Conservation (phyloP, 2,888 invertebrate genomes). For the Glyphotaelius pellucidus region DNA sequence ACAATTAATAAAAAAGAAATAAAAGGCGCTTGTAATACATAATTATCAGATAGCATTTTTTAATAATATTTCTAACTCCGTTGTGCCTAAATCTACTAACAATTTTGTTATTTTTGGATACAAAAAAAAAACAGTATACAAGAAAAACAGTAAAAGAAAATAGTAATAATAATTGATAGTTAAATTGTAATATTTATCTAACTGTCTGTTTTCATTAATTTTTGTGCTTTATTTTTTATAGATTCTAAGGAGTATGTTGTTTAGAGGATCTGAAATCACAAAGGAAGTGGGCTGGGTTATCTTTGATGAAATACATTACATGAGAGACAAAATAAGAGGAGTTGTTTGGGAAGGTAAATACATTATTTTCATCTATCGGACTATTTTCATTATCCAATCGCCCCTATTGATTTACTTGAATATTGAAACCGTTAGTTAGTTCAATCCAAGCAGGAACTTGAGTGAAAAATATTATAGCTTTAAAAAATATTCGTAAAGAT, state of each 20-base stretch:
- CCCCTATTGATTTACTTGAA: neutral
- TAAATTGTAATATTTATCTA: neutral
- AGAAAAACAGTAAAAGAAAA: too few species aligned
- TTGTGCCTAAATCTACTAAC: too few species aligned
- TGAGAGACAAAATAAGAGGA: constrained; percentile 99
- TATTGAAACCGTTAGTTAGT: neutral
- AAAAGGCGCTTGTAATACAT: too few species aligned
- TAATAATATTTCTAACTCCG: too few species aligned
- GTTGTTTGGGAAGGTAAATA: constrained; percentile 94
- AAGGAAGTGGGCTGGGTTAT: constrained; percentile 99
- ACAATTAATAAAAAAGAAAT: too few species aligned
- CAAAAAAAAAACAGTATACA: too few species aligned
- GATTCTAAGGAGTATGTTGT: constrained; percentile 99
- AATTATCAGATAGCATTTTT: too few species aligned
- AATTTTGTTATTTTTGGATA: too few species aligned
- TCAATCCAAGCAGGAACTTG: too few species aligned
- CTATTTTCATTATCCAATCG: neutral
- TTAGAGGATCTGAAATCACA: constrained; percentile 98
- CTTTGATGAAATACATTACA: constrained; percentile 99
- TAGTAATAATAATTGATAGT: too few species aligned
- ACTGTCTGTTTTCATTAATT: neutral
- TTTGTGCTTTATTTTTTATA: constrained; percentile 69
- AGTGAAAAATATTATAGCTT: too few species aligned
- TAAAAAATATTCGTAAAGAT: too few species aligned
- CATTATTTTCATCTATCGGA: neutral